Evolutionary conservation across 2,113 vertebrate genomes (phyloP), one percentile per base, ranked within the genome.

Genomic region (Dipodomys merriami): DNA sequence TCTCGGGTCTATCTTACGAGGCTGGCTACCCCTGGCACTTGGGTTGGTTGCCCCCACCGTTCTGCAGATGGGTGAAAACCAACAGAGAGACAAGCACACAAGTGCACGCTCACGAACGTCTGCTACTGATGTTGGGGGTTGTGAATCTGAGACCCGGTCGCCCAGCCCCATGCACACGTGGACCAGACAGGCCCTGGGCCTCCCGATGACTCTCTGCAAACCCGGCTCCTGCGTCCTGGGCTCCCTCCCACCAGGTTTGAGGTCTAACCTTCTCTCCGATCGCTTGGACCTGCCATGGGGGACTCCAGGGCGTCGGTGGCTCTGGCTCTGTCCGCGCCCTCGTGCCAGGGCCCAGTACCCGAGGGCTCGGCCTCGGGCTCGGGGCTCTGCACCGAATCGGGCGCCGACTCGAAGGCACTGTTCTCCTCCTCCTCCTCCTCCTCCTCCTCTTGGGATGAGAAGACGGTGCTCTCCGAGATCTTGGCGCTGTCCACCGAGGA

Each of bases 401-500:
- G 98, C 53, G 98, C 98, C 0, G 99, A 99, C 97, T 99, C 99
- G 78, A 99, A 99, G 46, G 99, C 98, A 67, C 99, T 99, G 97
- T 99, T 99, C 96, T 99, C 99, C 72, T 99, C 99, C 1, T 99
- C 99, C 0, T 99, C 99, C 46, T 99, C 99, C 1, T 99, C 99
- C 0, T 99, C 99, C 46, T 99, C 99, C 1, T 99, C 99, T 0
- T 99, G 99, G 0, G 99, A 99, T 96, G 99, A 99, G 96, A 99
- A 99, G 81, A 99, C 99, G 0, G 99, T 99, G 98, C 99, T 99
- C 97, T 99, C 99, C 0, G 99, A 99, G 86, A 99, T 98, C 81
- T 99, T 99, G 97, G 99, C 99, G 71, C 99, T 99, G 98, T 99
- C 99, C 86, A 99, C 98, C 0, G 99, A 99, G 79, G 99, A 99